A percentile compares a stretch with the other conserved stretches of the same genome.
Conservation (phyloP, 1,140 invertebrate genomes). For the Aricia agestis region DNA sequence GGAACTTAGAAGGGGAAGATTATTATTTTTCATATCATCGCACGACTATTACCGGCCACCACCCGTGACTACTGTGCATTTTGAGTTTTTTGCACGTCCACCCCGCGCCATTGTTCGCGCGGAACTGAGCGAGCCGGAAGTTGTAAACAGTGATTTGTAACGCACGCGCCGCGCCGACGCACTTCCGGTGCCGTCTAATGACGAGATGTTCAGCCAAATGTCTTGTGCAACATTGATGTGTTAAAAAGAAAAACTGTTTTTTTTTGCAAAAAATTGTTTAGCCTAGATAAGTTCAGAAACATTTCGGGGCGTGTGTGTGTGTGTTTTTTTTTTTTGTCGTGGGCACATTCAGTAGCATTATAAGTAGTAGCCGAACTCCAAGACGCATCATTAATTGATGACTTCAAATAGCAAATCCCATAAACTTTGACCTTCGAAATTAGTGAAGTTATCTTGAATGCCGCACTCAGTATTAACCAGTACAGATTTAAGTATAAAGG, state of each 20-base stretch:
- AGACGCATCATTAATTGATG: too few relatives aligned
- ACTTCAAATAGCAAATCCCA: too few relatives aligned
- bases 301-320: too few relatives aligned
- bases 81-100: conserved; percentile 57
- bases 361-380: too few relatives aligned
- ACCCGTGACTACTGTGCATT: conserved; percentile 51
- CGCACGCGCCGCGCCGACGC: conserved; percentile 69
- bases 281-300: too few relatives aligned
- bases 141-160: conserved; percentile 75
- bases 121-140: conserved; percentile 57
- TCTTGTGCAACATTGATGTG: conserved; percentile 32
- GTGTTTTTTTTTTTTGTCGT: too few relatives aligned
- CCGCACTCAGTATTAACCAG: too few relatives aligned
- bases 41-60: conserved; percentile 47
- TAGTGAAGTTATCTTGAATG: too few relatives aligned
- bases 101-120: conserved; percentile 37
- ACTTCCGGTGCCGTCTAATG: conserved; percentile 63
- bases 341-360: too few relatives aligned
- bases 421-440: too few relatives aligned
- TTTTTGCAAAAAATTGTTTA: too few relatives aligned
- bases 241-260: conserved; percentile 1
- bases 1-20: conserved; percentile 43
- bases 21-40: conserved; percentile 68
- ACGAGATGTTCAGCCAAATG: conserved; percentile 45
- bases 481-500: too few relatives aligned